Evolutionary conservation across 2,888 invertebrate genomes (phyloP).

Genomic region (Apamea anceps): DNA sequence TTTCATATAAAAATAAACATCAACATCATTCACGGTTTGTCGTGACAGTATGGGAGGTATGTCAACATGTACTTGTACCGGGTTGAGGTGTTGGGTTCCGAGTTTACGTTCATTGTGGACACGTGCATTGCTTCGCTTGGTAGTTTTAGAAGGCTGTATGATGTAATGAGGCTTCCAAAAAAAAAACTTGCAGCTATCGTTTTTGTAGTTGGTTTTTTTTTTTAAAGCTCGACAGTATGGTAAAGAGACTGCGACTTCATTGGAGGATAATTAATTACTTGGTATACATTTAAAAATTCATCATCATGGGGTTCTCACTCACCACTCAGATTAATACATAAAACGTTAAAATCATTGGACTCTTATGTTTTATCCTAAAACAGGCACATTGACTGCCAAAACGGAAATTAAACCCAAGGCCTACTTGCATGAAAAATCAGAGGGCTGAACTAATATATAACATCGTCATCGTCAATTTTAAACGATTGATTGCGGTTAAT

Average conservation of each 20-base stretch:
- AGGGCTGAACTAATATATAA: background rate
- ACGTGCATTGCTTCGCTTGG: constrained; percentile 65
- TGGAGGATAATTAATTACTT: background rate
- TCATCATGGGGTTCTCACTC: constrained; percentile 9
- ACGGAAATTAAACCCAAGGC: background rate
- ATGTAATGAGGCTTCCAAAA: constrained; percentile 6
- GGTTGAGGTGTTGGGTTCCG: constrained; percentile 70
- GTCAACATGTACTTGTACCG: constrained; percentile 71
- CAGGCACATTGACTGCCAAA: background rate
- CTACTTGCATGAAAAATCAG: background rate
- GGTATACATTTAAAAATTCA: constrained; percentile 11
- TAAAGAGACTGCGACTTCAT: background rate
- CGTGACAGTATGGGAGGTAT: constrained; percentile 82
- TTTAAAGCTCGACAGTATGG: background rate
- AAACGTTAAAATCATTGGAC: background rate
- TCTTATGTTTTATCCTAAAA: background rate
- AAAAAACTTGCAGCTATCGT: background rate
- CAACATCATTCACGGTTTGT: constrained; percentile 75
- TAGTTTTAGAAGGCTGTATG: constrained; percentile 43
- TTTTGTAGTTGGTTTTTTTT: background rate
- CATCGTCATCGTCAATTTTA: background rate
- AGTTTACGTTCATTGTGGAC: constrained; percentile 62
- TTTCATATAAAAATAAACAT: constrained; percentile 81
- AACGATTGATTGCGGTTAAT: background rate
- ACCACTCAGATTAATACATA: background rate